Evolutionary conservation across 2,113 vertebrate species (phyloP), one percentile per base, ranked within the genome.

Genomic region (Gymnorhina tibicen): DNA sequence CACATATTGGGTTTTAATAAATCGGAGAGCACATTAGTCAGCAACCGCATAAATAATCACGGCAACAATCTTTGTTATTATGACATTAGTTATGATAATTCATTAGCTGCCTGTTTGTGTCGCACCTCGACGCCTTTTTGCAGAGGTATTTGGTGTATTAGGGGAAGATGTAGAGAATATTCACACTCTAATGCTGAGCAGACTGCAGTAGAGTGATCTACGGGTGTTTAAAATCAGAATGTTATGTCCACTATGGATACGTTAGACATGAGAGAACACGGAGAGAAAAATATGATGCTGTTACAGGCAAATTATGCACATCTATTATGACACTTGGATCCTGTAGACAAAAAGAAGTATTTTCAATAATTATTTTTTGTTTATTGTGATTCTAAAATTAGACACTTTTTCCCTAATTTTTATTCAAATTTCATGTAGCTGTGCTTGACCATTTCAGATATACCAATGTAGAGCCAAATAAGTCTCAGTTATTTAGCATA

Each of bases 1-100:
- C 64, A 80, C 60, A 81, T 95, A 83, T 23, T 79, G 42, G 78
- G 42, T 86, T 74, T 66, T 87, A 95, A 89, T 92, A 96, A 94
- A 91, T 95, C 70, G 30, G 73, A 91, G 79, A 85, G 81, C 62
- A 83, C 70, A 89, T 95, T 93, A 97, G 39, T 90, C 70, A 76
- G 66, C 55, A 67, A 96, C 72, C 56, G 2, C 80, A 77, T 92
- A 94, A 93, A 89, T 94, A 94, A 96, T 95, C 87, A 89, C 30
- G 0, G 74, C 70, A 76, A 92, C 89, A 76, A 78, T 92, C 91
- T 92, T 95, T 89, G 89, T 95, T 94, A 89, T 96, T 94, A 91
- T 94, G 84, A 87, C 81, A 91, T 95, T 91, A 92, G 91, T 95
- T 95, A 96, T 83, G 81, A 66, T 95, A 95, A 95, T 91, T 95